Percentiles rank a stretch among this genome's conserved stretches.
Evolutionary conservation across 2,888 invertebrate species (phyloP).

Genomic region (Phaedon cochleariae): DNA sequence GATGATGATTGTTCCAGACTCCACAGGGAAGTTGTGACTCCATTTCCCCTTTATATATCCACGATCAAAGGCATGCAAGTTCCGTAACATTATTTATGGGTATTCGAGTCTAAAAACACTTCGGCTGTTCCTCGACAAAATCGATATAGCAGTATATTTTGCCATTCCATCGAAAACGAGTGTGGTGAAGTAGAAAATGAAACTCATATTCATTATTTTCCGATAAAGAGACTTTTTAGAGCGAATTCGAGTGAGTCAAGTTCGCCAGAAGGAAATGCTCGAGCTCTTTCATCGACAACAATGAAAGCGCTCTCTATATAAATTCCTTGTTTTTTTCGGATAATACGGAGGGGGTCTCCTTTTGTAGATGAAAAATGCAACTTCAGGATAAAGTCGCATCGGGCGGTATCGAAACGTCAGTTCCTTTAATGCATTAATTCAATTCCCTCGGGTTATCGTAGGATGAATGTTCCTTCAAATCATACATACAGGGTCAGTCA

Average conservation of each 20-base stretch:
- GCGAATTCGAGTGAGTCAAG: slow-evolving; percentile 8
- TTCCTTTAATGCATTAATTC: not conserved
- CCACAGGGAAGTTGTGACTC: not conserved
- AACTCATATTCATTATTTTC: slow-evolving; percentile 18
- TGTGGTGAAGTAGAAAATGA: slow-evolving; percentile 13
- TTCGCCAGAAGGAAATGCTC: slow-evolving; percentile 5
- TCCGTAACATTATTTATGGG: not conserved
- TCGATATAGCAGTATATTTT: slow-evolving; percentile 11
- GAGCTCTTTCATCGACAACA: slow-evolving; percentile 3
- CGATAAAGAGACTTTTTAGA: slow-evolving; percentile 10
- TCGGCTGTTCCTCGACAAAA: not conserved
- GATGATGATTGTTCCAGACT: not conserved
- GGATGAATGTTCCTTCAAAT: too few species aligned
- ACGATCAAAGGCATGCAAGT: not conserved
- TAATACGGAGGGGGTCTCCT: not conserved
- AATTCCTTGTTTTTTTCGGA: slow-evolving; percentile 6
- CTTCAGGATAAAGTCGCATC: not conserved
- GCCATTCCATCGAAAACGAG: slow-evolving; percentile 10
- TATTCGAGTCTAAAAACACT: not conserved
- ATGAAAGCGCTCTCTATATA: not conserved
- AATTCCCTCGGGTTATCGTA: too few species aligned
- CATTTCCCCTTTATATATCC: not conserved
- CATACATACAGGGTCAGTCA: too few species aligned
- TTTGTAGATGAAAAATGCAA: not conserved
- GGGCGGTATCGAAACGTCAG: not conserved